Evolutionary conservation across 2,113 vertebrate genomes (phyloP).

Genomic region (Nibea coibor): DNA sequence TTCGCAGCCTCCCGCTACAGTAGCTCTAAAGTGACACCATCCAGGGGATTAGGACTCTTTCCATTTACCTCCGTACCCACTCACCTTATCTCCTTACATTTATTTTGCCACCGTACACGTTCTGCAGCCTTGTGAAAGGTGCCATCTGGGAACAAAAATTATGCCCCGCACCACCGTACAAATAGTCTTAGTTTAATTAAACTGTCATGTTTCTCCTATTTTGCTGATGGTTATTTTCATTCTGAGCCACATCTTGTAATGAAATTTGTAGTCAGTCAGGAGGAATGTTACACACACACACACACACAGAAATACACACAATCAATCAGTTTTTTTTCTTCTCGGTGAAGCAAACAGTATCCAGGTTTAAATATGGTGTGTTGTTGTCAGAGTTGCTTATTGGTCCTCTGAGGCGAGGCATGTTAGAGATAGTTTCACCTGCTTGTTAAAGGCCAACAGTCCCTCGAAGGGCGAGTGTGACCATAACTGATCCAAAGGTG

Average conservation of each 20-base stretch:
- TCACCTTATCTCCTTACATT: conserved; percentile 42
- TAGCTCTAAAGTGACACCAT: conserved; percentile 24
- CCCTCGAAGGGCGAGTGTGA: not conserved
- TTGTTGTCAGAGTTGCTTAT: conserved; percentile 28
- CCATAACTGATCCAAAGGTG: not conserved
- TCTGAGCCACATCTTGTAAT: conserved; percentile 39
- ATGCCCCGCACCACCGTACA: conserved; percentile 25
- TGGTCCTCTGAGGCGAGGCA: conserved; percentile 9
- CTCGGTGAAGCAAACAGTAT: conserved; percentile 15
- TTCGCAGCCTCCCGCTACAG: conserved; percentile 5
- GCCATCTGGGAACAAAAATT: conserved; percentile 53
- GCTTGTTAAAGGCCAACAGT: not conserved
- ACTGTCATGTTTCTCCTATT: conserved; percentile 68
- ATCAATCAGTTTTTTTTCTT: conserved; percentile 12
- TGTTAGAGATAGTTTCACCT: not conserved
- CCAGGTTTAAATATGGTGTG: conserved; percentile 37
- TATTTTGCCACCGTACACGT: not conserved
- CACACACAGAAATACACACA: conserved; percentile 9
- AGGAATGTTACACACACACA: conserved; percentile 1
- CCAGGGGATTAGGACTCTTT: conserved; percentile 39
- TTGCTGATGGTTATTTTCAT: conserved; percentile 69
- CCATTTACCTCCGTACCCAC: conserved; percentile 31
- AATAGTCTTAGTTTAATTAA: conserved; percentile 72
- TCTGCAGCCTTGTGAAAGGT: conserved; percentile 27
- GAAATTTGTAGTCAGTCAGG: conserved; percentile 42